phyloP scores from a whole-genome alignment of 2,888 invertebrate species.

The Cephalotes varians region DNA sequence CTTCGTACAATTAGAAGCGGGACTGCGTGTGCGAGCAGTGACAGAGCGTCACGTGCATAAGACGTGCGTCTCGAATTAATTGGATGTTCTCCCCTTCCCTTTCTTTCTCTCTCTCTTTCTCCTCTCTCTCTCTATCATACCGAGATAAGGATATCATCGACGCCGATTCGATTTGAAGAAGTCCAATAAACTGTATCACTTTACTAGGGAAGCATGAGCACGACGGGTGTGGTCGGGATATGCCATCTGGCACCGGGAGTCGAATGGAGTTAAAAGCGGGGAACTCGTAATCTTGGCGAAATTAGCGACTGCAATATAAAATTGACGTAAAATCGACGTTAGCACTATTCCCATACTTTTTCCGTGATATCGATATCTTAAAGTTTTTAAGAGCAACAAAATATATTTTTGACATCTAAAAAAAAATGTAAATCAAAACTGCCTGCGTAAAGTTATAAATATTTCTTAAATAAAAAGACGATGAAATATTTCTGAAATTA shows the following conservation, averaged over 20 bases:
- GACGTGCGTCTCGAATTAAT: slow-evolving; percentile 6
- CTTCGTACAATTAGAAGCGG: neutral
- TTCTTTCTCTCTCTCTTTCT: neutral
- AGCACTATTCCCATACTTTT: neutral
- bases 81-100: neutral
- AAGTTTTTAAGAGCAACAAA: neutral
- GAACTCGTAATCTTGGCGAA: neutral
- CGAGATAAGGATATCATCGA: slow-evolving; percentile 75
- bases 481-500: neutral
- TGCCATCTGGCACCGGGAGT: slow-evolving; percentile 37
- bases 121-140: neutral
- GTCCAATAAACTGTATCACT: slow-evolving; percentile 85
- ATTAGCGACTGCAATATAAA: neutral
- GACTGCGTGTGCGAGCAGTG: slow-evolving; percentile 18
- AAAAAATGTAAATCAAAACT: neutral
- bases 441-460: neutral
- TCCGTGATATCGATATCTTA: neutral
- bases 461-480: neutral
- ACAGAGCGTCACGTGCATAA: neutral
- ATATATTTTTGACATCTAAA: neutral
- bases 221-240: slow-evolving; percentile 64
- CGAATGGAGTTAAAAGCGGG: neutral
- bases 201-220: slow-evolving; percentile 81
- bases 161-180: slow-evolving; percentile 82
- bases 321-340: neutral